Evolutionary conservation across 2,888 invertebrate genomes (phyloP).

Genomic region (Protonemura montana): DNA sequence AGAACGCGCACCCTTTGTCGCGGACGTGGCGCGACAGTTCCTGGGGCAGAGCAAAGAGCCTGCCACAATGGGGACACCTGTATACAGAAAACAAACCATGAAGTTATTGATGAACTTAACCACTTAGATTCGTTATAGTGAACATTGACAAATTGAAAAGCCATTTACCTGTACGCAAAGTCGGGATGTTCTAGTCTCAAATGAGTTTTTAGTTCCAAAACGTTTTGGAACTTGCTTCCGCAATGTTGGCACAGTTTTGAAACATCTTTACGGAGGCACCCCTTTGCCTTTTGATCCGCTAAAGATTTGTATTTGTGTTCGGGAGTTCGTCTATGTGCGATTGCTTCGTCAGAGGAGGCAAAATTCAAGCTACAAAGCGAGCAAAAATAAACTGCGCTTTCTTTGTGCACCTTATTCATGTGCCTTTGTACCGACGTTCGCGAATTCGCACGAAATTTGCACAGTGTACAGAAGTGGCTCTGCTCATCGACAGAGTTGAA

Average conservation of each 20-base stretch:
- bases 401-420: constrained; percentile 61
- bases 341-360: constrained; percentile 66
- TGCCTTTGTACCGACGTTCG: constrained; percentile 70
- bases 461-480: constrained; percentile 65
- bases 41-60: constrained; percentile 73
- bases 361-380: constrained; percentile 73
- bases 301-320: constrained; percentile 67
- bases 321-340: constrained; percentile 70
- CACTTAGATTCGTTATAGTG: neutral
- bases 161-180: constrained; percentile 49
- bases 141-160: neutral
- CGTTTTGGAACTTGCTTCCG: constrained; percentile 62
- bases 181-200: constrained; percentile 68
- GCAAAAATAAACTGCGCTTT: constrained; percentile 65
- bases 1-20: constrained; percentile 66
- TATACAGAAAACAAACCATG: neutral
- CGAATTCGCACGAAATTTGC: constrained; percentile 68
- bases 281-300: constrained; percentile 57
- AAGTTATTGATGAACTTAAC: neutral
- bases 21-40: constrained; percentile 77
- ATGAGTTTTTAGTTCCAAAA: constrained; percentile 69
- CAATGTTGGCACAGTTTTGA: constrained; percentile 70
- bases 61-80: constrained; percentile 77
- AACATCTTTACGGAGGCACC: constrained; percentile 58
- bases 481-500: constrained; percentile 55